Evolutionary conservation across 2,113 vertebrate species (phyloP).

Genomic region (Hyla sarda): DNA sequence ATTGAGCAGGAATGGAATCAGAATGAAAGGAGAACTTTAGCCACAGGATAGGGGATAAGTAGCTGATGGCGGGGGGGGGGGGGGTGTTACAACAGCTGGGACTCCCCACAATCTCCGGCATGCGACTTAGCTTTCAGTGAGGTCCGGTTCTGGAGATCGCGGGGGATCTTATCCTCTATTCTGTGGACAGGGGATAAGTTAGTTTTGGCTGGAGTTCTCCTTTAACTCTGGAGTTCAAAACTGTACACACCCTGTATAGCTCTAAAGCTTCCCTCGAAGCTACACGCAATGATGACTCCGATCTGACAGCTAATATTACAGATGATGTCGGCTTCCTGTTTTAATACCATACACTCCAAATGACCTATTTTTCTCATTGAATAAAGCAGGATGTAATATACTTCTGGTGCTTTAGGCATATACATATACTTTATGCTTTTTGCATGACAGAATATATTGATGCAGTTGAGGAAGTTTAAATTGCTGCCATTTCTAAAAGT

Average conservation of each 20-base stretch:
- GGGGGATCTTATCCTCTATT: no score
- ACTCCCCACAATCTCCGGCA: no score
- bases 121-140: no score
- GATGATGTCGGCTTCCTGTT: not conserved
- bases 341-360: not conserved
- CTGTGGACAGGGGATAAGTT: no score
- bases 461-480: not conserved
- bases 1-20: no score
- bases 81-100: no score
- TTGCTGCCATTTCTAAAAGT: constrained; percentile 11
- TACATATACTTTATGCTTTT: constrained; percentile 9
- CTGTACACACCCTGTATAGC: not conserved
- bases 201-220: no score
- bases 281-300: not conserved
- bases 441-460: constrained; percentile 1
- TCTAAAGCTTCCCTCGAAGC: not conserved
- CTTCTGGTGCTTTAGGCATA: constrained; percentile 4
- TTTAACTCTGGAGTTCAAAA: no score
- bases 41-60: no score
- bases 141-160: no score
- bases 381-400: constrained; percentile 26
- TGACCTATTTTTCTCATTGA: constrained; percentile 25
- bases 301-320: not conserved
- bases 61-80: no score
- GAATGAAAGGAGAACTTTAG: no score